These are phyloP conservation scores for Pelodytes ibericus DNA, from an alignment of 2,797 vertebrate species.

Conservation along the genomic window DNA sequence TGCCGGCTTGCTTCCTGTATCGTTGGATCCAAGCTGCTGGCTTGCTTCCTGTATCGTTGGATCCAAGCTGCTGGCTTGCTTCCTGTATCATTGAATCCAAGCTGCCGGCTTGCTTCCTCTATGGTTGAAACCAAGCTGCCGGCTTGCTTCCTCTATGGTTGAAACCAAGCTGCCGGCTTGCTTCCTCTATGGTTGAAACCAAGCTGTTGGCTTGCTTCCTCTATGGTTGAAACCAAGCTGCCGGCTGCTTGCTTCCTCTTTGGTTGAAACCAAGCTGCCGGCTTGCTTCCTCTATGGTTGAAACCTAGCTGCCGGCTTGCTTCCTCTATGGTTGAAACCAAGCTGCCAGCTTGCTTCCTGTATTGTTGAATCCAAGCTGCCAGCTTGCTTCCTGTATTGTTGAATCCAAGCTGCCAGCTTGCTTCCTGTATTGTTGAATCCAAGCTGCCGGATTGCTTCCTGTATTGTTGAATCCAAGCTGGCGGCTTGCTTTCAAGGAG, in stretches of 20 bases:
- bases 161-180: constrained; percentile 63
- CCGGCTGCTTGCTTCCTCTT: constrained; percentile 57
- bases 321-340: constrained; percentile 77
- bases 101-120: constrained; percentile 61
- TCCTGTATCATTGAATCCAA: no score
- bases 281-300: no score
- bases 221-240: no score
- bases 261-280: constrained; percentile 81
- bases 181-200: constrained; percentile 75
- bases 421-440: no score
- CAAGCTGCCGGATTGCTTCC: constrained; percentile 61
- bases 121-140: constrained; percentile 80
- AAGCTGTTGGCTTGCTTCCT: constrained; percentile 71
- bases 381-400: constrained; percentile 60
- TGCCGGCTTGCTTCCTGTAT: no score
- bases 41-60: constrained; percentile 59
- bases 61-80: no score
- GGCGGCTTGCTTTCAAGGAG: no score
- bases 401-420: no score
- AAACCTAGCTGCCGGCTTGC: constrained; percentile 63
- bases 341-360: no score
- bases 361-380: no score
- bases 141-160: no score
- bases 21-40: constrained; percentile 66
- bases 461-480: no score